Evolutionary conservation across 2,113 vertebrate genomes (phyloP).

Genomic region (Eurystomus gularis): DNA sequence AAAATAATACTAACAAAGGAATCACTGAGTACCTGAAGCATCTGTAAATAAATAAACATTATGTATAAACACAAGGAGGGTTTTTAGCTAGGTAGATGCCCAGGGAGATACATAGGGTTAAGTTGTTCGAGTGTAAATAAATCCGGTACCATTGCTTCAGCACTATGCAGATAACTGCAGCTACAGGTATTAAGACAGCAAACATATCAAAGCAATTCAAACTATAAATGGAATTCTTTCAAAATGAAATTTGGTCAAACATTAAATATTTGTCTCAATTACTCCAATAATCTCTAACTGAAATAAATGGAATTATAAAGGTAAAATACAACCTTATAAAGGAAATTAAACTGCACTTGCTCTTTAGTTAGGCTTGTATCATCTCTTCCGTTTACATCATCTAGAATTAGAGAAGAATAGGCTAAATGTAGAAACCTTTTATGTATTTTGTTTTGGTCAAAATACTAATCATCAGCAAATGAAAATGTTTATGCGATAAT

Average conservation of each 20-base stretch:
- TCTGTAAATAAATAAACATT: background rate
- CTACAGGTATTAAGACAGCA: background rate
- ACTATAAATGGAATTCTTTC: background rate
- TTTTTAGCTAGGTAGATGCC: background rate
- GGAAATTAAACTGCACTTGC: background rate
- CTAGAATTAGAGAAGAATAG: background rate
- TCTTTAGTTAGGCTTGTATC: background rate
- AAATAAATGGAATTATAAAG: background rate
- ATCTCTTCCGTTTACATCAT: background rate
- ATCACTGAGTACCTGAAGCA: background rate
- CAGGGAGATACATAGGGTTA: background rate
- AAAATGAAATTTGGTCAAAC: background rate
- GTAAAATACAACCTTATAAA: background rate
- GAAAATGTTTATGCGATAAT: background rate
- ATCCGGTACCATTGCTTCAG: background rate
- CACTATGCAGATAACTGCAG: background rate
- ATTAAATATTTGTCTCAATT: background rate
- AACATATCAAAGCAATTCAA: background rate
- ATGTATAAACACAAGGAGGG: accelerated
- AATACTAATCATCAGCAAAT: background rate
- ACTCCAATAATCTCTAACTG: background rate
- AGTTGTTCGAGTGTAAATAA: background rate
- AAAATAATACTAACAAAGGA: background rate
- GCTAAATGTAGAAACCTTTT: background rate
- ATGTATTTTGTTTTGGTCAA: background rate